A percentile compares a stretch with the other conserved stretches of the same genome.
phyloP scores from a whole-genome alignment of 2,888 invertebrate species.

The Caenorhabditis sp. region DNA sequence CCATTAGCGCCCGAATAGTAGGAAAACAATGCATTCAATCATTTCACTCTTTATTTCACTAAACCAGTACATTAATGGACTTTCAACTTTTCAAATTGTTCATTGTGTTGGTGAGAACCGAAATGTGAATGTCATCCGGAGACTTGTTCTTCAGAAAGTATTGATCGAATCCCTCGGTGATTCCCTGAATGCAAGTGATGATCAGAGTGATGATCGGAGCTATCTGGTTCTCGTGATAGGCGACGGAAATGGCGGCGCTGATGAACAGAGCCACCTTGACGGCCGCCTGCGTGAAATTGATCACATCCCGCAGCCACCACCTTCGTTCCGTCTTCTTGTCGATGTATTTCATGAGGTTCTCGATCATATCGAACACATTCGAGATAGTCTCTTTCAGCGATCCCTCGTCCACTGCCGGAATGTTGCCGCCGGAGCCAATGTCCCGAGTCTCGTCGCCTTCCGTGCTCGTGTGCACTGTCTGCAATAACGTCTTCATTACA shows the following conservation, averaged over 20 bases:
- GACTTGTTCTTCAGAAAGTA: conserved; percentile 61
- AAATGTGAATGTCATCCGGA: conserved; percentile 61
- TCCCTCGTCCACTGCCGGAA: conserved; percentile 47
- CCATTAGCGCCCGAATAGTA: too few relatives aligned
- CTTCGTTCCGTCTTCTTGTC: conserved; percentile 69
- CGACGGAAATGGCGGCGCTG: conserved; percentile 68
- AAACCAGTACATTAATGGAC: too few relatives aligned
- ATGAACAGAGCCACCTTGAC: conserved; percentile 68
- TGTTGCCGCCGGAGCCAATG: conserved; percentile 27
- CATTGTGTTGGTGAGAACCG: conserved; percentile 41
- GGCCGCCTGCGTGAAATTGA: conserved; percentile 66
- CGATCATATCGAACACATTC: conserved; percentile 61
- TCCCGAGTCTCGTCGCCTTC: conserved; percentile 41
- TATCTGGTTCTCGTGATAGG: conserved; percentile 65
- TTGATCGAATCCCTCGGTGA: conserved; percentile 69
- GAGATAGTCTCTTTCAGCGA: conserved; percentile 67
- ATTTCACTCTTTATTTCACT: conserved; percentile 16
- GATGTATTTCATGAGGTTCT: conserved; percentile 67
- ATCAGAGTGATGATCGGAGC: conserved; percentile 67
- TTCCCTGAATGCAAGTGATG: conserved; percentile 68
- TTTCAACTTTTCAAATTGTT: conserved; percentile 41
- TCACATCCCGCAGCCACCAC: conserved; percentile 71
- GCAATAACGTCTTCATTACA: conserved; percentile 7
- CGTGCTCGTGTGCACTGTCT: conserved; percentile 34
- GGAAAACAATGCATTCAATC: background rate